Conservation (phyloP, 35 echinoderm and acorn worm genomes). For the Patiria miniata region DNA sequence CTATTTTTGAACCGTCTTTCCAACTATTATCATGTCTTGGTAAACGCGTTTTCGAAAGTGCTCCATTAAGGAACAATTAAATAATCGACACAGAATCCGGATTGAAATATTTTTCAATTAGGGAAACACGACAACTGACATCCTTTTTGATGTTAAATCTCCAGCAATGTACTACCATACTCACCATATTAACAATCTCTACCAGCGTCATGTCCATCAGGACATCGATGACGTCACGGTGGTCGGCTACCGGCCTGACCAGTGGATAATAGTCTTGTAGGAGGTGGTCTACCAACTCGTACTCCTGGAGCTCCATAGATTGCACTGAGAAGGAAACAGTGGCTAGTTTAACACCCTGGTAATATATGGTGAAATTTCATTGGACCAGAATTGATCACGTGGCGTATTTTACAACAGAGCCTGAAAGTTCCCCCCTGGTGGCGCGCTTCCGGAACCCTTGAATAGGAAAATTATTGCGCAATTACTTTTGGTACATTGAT, state of each 20-base stretch:
- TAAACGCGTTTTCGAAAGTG: too few species aligned
- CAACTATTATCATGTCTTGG: too few species aligned
- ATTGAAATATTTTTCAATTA: too few species aligned
- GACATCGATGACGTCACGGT: constrained; percentile 50
- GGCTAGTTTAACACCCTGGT: neutral
- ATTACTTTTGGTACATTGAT: neutral
- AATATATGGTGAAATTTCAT: neutral
- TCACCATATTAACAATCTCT: constrained; percentile 72
- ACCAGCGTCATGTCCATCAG: constrained; percentile 53
- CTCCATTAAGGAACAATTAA: too few species aligned
- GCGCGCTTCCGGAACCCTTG: neutral
- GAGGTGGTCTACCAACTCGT: neutral
- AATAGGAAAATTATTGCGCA: neutral
- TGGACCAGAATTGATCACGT: neutral
- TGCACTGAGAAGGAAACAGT: neutral
- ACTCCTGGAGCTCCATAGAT: constrained; percentile 31
- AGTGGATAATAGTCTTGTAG: constrained; percentile 43
- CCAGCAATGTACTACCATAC: neutral
- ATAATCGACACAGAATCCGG: too few species aligned
- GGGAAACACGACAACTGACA: neutral
- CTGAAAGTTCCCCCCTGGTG: too few species aligned
- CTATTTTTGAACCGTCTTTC: too few species aligned
- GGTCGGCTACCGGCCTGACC: constrained; percentile 54
- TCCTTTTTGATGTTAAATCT: neutral
- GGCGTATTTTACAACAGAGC: neutral